Evolutionary conservation across 2,113 vertebrate genomes (phyloP).

Genomic region (Tinamus guttatus): DNA sequence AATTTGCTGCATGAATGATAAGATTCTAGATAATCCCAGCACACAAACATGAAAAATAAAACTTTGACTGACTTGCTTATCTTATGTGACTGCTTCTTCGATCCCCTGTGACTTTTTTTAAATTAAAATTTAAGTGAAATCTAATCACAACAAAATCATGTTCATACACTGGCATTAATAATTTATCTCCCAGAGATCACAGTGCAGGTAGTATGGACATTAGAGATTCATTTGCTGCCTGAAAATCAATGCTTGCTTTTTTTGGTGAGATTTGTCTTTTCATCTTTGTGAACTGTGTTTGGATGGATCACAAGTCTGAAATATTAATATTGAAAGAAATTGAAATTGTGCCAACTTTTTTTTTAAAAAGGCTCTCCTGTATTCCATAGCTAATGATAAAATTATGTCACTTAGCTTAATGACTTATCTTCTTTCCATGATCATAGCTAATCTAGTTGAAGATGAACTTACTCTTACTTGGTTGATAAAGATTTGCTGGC

Average conservation of each 20-base stretch:
- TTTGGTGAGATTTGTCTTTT: constrained; percentile 56
- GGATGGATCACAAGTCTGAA: constrained; percentile 36
- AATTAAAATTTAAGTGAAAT: constrained; percentile 85
- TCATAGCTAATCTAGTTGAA: not conserved
- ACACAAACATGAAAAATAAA: constrained; percentile 86
- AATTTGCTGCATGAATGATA: constrained; percentile 87
- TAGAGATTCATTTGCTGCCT: constrained; percentile 61
- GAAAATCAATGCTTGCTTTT: constrained; percentile 62
- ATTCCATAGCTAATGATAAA: not conserved
- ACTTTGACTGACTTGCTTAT: constrained; percentile 78
- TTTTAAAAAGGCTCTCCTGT: not conserved
- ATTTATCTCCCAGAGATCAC: constrained; percentile 77
- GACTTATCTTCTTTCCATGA: not conserved
- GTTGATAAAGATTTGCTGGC: not conserved
- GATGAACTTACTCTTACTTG: not conserved
- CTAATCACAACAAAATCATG: constrained; percentile 83
- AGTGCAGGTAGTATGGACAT: constrained; percentile 67
- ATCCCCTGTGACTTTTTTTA: constrained; percentile 75
- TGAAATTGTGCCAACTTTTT: not conserved
- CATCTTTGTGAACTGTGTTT: constrained; percentile 38
- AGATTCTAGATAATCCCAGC: constrained; percentile 82
- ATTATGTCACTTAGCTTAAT: constrained; percentile 20
- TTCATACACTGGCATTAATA: constrained; percentile 81
- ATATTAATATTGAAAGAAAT: constrained; percentile 59
- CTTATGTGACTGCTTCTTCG: constrained; percentile 70